Evolutionary conservation across 1,140 invertebrate species (phyloP), one percentile per base, ranked within the genome.

Genomic region (Cataglyphis hispanica): DNA sequence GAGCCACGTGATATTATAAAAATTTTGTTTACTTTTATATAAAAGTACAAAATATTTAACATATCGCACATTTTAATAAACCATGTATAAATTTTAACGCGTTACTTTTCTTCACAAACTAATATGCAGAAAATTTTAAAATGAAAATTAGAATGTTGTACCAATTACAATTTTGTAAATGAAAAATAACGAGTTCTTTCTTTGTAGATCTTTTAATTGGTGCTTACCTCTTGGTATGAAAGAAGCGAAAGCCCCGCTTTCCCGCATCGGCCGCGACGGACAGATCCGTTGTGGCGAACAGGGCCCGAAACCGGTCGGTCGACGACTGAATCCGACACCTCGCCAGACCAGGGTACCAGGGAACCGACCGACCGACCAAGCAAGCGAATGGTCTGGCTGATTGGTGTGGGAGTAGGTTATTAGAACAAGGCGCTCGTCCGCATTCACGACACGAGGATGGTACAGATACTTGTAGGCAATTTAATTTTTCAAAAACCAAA

Each of bases 381-480:
- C 50, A 31, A 56, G 22, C 5, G 40, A 56, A n/a, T 13, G 22
- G 19, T 83, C 76, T n/a, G 84, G 60, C 64, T 76, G 76, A 37
- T 76, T 70, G 8, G 80, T 75, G 92, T 93, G 90, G 91, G 92
- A 95, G 93, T 95, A 94, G 93, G 94, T 94, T 92, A 95, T 94
- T 94, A 92, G 93, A 95, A 91, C 93, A 80, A 89, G 63, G 63
- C 77, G 72, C 81, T 91, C 78, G 72, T 86, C 63, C 76, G 87
- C 87, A 89, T 91, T 93, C 86, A 25, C 75, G 22, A 27, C 84
- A 88, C 64, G 63, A 87, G 56, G 22, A 74, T 34, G 34, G 22
- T 72, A 60, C 37, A 4, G 19, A 69, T 53, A 22, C 16, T 81
- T 58, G 16, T 22, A 60, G 27, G 27, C 43, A 66, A 50, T 34